phyloP scores from a whole-genome alignment of 2,113 vertebrate species.

The Pseudolaguvia tuberculata region DNA sequence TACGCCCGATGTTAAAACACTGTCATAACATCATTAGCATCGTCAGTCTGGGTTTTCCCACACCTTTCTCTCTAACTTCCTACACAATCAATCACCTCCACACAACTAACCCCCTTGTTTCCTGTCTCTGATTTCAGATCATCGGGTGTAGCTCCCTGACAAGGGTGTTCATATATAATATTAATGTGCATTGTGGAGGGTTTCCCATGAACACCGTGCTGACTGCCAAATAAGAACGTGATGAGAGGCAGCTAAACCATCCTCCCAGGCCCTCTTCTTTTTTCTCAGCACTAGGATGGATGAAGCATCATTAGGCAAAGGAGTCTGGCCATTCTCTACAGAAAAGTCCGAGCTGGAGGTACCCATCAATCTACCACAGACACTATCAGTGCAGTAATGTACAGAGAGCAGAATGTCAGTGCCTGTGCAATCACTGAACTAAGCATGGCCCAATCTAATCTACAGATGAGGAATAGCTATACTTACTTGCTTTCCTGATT shows the following conservation, averaged over 20 bases:
- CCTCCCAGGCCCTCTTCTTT: constrained; percentile 61
- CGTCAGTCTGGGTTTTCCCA: constrained; percentile 76
- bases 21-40: constrained; percentile 64
- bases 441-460: constrained; percentile 36
- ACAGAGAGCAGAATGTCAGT: constrained; percentile 67
- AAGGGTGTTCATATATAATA: constrained; percentile 99
- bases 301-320: constrained; percentile 89
- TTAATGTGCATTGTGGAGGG: constrained; percentile 84
- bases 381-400: constrained; percentile 72
- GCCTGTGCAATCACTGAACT: constrained; percentile 51
- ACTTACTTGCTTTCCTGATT: constrained; percentile 52
- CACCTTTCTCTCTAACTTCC: constrained; percentile 76
- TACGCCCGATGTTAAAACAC: neutral
- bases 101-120: constrained; percentile 62
- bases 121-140: constrained; percentile 77
- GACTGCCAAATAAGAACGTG: constrained; percentile 86
- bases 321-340: constrained; percentile 79
- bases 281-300: constrained; percentile 85
- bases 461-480: constrained; percentile 31
- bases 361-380: constrained; percentile 89
- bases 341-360: constrained; percentile 80
- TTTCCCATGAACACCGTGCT: constrained; percentile 71
- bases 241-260: constrained; percentile 77
- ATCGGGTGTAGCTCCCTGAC: constrained; percentile 89
- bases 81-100: constrained; percentile 78